These are phyloP conservation scores for Crotalus tigris DNA, from an alignment of 2,113 vertebrate genomes.

Conservation along the genomic window DNA sequence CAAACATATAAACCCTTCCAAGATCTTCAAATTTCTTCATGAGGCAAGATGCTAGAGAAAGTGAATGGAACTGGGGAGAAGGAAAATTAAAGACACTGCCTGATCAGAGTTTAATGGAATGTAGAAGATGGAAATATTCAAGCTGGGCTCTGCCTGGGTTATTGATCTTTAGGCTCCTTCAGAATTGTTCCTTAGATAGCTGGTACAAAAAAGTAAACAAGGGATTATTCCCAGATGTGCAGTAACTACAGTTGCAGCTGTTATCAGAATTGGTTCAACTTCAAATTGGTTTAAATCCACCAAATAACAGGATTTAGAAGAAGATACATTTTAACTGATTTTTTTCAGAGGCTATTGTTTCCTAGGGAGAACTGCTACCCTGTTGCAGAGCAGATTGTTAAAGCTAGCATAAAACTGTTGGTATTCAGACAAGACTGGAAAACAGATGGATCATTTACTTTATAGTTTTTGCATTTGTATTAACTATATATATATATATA, in stretches of 20 bases:
- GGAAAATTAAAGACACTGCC: not conserved
- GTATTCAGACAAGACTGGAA: not conserved
- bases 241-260: not conserved
- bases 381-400: not conserved
- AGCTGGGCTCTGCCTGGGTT: not conserved
- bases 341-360: not conserved
- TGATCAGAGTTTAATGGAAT: not conserved
- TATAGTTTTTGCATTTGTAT: not conserved
- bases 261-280: not conserved
- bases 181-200: not conserved
- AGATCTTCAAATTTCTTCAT: not conserved
- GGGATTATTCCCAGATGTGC: not conserved
- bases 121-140: not conserved
- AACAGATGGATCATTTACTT: not conserved
- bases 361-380: not conserved
- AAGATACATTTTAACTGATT: not conserved
- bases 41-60: not conserved
- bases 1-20: not conserved
- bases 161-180: not conserved
- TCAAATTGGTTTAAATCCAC: not conserved
- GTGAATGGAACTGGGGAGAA: not conserved
- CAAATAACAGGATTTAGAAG: not conserved
- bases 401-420: not conserved
- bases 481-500: not conserved
- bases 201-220: not conserved